Evolutionary conservation across 1,140 invertebrate genomes (phyloP), one percentile per base, ranked within the genome.

Genomic region (Charaxes varanes): DNA sequence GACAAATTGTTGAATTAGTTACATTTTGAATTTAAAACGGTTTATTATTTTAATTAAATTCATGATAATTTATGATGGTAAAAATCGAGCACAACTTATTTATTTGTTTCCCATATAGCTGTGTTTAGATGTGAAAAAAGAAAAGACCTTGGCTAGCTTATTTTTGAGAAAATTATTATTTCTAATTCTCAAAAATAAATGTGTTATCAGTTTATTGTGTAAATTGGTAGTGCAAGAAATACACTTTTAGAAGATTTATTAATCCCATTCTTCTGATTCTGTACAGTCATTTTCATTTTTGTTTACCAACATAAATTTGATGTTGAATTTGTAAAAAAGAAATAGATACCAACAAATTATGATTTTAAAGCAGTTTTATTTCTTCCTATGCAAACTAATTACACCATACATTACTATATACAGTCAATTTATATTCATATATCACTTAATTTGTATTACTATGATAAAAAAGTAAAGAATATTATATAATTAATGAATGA

Each of bases 71-170:
- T 43, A 26, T 36, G 31, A 28, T 35, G 42, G 26, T 19, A 26
- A 24, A 19, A 15, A 24, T 53, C 28, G 34, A 35, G 19, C 30
- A 41, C 41, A 44, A 27, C 45, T 36, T 40, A 40, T 42, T 71
- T 77, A 80, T 80, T 80, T 80, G 70, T 80, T 80, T 34, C 62
- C 69, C 55, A 71, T 73, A 60, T 46, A 47, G 63, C 66, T 59
- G 61, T 52, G 46, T 42, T 52, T 30, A 6, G 11, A 2, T 28
- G 26, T 15, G 11, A n/a, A 6, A 31, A 12, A 27, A 24, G 1
- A 4, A 7, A 7, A 8, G 18, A 18, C 8, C 11, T 10, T 31
- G 15, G 11, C 11, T 10, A 17, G 10, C 14, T n/a, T 41, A 6
- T 28, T 43, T 21, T 27, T 32, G 5, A 8, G 10, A 3, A 11